phyloP scores from a whole-genome alignment of 1,140 invertebrate species.

The Plectrocnemia conspersa region DNA sequence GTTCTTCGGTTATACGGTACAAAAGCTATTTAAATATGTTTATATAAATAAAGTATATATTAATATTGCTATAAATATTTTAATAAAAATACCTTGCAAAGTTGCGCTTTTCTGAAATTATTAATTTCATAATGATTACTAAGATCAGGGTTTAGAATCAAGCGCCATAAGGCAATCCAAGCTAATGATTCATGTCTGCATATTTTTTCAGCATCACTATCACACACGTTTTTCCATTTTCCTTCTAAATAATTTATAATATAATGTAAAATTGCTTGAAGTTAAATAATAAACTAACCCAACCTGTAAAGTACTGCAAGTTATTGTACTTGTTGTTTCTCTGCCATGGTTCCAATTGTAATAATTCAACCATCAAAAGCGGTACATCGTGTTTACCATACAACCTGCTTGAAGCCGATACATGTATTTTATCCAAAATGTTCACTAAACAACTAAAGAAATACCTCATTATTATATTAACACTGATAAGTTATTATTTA shows the following conservation, averaged over 20 bases:
- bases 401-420: slow-evolving; percentile 59
- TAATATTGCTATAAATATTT: not conserved
- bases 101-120: slow-evolving; percentile 57
- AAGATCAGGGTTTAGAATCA: slow-evolving; percentile 60
- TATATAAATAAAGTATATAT: not conserved
- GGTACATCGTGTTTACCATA: slow-evolving; percentile 67
- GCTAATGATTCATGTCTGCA: slow-evolving; percentile 64
- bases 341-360: slow-evolving; percentile 65
- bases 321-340: slow-evolving; percentile 53
- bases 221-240: slow-evolving; percentile 57
- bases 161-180: slow-evolving; percentile 66
- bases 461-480: not conserved
- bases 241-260: slow-evolving; percentile 44
- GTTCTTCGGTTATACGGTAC: slow-evolving; percentile 55
- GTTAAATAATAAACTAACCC: not conserved
- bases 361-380: slow-evolving; percentile 63
- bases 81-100: slow-evolving; percentile 53
- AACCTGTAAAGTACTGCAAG: slow-evolving; percentile 49
- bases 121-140: slow-evolving; percentile 65
- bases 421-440: slow-evolving; percentile 54
- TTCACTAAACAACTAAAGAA: slow-evolving; percentile 50
- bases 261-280: not conserved
- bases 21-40: slow-evolving; percentile 48
- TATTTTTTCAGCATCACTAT: slow-evolving; percentile 53
- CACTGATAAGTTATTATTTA: not conserved